phyloP scores from a whole-genome alignment of 2,797 vertebrate genomes.

The Enteromius fasciolatus region DNA sequence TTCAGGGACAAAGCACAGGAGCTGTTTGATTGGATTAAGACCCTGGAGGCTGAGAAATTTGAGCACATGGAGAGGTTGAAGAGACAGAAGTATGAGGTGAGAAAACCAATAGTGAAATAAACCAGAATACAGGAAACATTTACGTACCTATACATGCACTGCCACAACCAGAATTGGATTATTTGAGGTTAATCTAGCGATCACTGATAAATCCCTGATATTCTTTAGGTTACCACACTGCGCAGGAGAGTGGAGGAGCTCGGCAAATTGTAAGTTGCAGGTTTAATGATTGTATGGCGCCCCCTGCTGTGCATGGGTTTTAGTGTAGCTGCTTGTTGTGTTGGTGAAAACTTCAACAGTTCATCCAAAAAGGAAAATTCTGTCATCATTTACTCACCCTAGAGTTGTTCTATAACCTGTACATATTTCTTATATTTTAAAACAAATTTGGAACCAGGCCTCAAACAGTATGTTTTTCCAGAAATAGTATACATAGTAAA shows the following conservation, averaged over 20 bases:
- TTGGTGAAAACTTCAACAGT: background rate
- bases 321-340: conserved; percentile 15
- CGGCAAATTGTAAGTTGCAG: conserved; percentile 94
- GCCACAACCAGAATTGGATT: background rate
- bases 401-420: too few species aligned
- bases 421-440: too few species aligned
- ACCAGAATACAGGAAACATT: background rate
- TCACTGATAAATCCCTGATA: conserved; percentile 72
- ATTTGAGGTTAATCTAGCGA: background rate
- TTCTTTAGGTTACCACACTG: conserved; percentile 91
- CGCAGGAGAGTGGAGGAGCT: conserved; percentile 98
- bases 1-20: conserved; percentile 93
- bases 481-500: background rate
- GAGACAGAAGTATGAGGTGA: conserved; percentile 96
- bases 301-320: conserved; percentile 78
- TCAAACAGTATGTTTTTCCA: too few species aligned
- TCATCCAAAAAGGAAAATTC: too few species aligned
- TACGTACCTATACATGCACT: background rate
- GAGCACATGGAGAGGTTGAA: conserved; percentile 92
- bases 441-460: too few species aligned
- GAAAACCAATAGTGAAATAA: conserved; percentile 52
- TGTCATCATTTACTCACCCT: too few species aligned
- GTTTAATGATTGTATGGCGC: conserved; percentile 42
- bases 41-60: conserved; percentile 91
- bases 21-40: conserved; percentile 86